These are phyloP conservation scores for Corvus moneduloides DNA, from an alignment of 2,113 vertebrate genomes.

Conservation along the genomic window DNA sequence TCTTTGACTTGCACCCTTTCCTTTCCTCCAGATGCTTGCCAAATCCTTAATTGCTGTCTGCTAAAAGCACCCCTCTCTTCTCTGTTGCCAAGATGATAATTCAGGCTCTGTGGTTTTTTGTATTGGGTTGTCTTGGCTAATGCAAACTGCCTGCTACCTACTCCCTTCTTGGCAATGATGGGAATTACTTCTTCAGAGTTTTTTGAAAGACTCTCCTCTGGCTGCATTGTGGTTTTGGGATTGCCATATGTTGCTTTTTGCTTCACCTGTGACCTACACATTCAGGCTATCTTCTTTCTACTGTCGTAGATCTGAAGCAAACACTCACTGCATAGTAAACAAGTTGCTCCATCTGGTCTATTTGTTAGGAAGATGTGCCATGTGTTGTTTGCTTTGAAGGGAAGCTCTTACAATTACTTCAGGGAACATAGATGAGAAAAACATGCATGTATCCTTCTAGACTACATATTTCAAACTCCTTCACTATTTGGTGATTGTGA, in stretches of 20 bases:
- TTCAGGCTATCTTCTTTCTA: neutral
- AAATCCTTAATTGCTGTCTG: conserved; percentile 20
- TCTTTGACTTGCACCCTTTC: conserved; percentile 21
- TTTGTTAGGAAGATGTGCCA: neutral
- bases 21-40: conserved; percentile 37
- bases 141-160: neutral
- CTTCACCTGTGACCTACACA: neutral
- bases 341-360: neutral
- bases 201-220: neutral
- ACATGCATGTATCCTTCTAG: neutral
- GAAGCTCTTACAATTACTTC: neutral
- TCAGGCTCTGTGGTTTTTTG: neutral
- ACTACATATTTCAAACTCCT: neutral
- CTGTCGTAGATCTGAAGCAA: neutral
- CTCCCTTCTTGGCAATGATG: neutral
- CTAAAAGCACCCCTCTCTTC: neutral
- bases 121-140: neutral
- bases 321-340: neutral
- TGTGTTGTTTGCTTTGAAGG: neutral
- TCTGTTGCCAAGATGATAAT: conserved; percentile 10
- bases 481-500: neutral
- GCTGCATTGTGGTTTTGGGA: neutral
- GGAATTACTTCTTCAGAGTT: neutral
- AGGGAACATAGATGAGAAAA: neutral
- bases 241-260: neutral